Conservation (phyloP, 1,140 invertebrate species). For the Druon quercuslanigerum region DNA sequence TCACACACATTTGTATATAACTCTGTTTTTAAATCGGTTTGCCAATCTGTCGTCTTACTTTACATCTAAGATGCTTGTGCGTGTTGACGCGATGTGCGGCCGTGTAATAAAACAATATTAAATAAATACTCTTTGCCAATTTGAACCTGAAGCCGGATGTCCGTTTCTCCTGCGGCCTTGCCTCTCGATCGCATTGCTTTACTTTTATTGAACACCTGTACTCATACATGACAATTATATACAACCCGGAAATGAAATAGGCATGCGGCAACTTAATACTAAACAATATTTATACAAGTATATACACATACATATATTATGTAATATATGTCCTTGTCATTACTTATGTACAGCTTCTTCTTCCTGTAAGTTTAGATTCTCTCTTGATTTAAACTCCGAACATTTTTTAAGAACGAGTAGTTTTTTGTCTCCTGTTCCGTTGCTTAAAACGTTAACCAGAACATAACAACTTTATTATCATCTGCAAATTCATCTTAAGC, state of each 20-base stretch:
- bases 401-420: too few relatives aligned
- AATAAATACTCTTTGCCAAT: constrained; percentile 33
- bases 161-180: constrained; percentile 18
- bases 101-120: constrained; percentile 63
- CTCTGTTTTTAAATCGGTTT: constrained; percentile 10
- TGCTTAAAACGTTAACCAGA: too few relatives aligned
- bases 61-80: constrained; percentile 52
- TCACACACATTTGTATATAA: constrained; percentile 17
- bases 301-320: neutral
- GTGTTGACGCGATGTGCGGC: constrained; percentile 72
- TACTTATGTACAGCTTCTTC: neutral
- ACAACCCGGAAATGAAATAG: constrained; percentile 7
- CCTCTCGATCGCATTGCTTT: constrained; percentile 23
- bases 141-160: constrained; percentile 14
- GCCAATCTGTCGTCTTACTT: constrained; percentile 40
- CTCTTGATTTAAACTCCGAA: neutral
- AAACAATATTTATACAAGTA: neutral
- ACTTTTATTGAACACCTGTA: neutral
- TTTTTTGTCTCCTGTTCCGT: too few relatives aligned
- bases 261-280: neutral
- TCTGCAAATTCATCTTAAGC: too few relatives aligned
- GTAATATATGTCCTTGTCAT: neutral
- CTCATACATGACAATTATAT: neutral
- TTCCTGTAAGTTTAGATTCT: neutral
- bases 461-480: too few relatives aligned